phyloP scores from a whole-genome alignment of 2,113 vertebrate species.

The Planiliza haematocheilus region DNA sequence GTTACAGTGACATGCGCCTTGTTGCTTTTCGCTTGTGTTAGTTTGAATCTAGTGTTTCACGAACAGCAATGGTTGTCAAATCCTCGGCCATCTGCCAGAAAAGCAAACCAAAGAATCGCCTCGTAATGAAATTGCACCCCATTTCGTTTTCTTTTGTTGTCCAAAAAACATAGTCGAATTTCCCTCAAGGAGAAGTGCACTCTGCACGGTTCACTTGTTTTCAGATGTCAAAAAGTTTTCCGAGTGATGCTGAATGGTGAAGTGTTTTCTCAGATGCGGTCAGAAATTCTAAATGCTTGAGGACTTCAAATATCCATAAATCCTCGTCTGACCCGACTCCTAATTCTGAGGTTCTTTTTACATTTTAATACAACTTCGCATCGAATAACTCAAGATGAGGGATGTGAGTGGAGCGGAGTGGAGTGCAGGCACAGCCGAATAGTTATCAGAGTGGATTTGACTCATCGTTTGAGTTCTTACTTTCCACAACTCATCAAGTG shows the following conservation, averaged over 20 bases:
- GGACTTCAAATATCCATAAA: conserved; percentile 41
- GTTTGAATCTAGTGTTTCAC: no score
- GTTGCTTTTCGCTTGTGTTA: no score
- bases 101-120: neutral
- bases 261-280: conserved; percentile 20
- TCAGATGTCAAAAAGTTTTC: neutral
- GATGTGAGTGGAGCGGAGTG: neutral
- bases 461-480: neutral
- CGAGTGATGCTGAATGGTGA: neutral
- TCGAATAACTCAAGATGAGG: conserved; percentile 9
- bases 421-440: neutral
- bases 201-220: neutral
- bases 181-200: neutral
- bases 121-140: neutral
- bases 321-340: conserved; percentile 24
- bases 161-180: neutral
- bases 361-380: conserved; percentile 44
- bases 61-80: no score
- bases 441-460: neutral
- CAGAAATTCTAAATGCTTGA: conserved; percentile 29
- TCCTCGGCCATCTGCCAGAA: no score
- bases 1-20: neutral
- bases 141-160: neutral
- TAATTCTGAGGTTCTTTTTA: conserved; percentile 7
- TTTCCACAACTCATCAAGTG: neutral